Evolutionary conservation across 2,113 vertebrate genomes (phyloP).

Genomic region (Australoheros scitulus): DNA sequence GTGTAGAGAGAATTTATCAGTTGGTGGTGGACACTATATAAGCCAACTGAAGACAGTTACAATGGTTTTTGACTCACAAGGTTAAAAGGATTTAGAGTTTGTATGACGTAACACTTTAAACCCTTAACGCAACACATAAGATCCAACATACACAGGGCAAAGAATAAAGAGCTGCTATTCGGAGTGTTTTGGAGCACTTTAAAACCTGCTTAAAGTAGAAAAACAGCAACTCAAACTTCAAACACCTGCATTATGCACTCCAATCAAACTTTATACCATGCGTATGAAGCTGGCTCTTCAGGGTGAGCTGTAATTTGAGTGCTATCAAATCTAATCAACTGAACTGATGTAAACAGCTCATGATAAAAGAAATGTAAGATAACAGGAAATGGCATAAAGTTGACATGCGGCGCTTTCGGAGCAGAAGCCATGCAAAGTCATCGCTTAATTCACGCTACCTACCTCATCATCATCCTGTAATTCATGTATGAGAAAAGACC

Average conservation of each 20-base stretch:
- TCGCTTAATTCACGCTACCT: constrained; percentile 41
- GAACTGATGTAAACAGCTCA: constrained; percentile 1
- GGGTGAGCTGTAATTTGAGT: neutral
- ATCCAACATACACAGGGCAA: constrained; percentile 7
- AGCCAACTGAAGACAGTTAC: neutral
- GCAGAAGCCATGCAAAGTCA: constrained; percentile 53
- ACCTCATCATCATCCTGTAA: constrained; percentile 73
- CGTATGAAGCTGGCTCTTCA: neutral
- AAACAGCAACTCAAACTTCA: constrained; percentile 27
- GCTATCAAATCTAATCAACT: constrained; percentile 9
- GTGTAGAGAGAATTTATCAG: constrained; percentile 11
- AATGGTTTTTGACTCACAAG: neutral
- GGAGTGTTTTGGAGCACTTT: neutral
- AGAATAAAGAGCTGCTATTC: constrained; percentile 14
- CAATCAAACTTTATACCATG: constrained; percentile 44
- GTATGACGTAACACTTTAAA: constrained; percentile 20
- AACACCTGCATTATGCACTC: neutral
- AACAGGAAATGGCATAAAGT: constrained; percentile 56
- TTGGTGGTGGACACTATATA: neutral
- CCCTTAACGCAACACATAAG: constrained; percentile 16
- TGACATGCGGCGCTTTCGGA: constrained; percentile 28
- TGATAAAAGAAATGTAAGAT: neutral
- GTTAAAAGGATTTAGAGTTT: constrained; percentile 17
- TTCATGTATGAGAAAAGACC: constrained; percentile 55
- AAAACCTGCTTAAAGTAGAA: constrained; percentile 16